Percentiles rank a stretch among this genome's conserved stretches.
These are phyloP conservation scores for Morelia viridis DNA, from an alignment of 2,797 vertebrate genomes.

Conservation along the genomic window DNA sequence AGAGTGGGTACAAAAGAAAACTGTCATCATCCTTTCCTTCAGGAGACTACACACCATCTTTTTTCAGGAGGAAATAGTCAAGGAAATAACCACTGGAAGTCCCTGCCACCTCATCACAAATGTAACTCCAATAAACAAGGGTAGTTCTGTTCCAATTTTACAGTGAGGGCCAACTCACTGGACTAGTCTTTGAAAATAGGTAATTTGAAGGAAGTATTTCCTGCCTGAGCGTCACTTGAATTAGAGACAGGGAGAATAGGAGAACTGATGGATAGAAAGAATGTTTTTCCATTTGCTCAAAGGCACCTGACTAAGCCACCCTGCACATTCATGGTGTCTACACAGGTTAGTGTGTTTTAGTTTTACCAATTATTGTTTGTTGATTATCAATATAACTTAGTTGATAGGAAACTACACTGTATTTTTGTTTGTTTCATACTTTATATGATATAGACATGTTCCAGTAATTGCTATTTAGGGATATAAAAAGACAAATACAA, in stretches of 20 bases:
- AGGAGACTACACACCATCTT: neutral
- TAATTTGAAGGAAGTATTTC: neutral
- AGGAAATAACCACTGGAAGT: neutral
- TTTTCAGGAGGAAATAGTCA: neutral
- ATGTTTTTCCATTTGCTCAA: no score
- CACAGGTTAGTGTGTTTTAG: neutral
- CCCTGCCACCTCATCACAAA: neutral
- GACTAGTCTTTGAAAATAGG: neutral
- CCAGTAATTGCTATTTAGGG: neutral
- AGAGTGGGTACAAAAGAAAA: neutral
- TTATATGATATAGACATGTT: neutral
- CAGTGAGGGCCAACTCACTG: neutral
- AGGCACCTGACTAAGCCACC: neutral
- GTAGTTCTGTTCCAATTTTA: neutral
- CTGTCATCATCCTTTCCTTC: neutral
- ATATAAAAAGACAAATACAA: neutral
- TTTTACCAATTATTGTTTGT: neutral
- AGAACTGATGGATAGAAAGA: neutral
- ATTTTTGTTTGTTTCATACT: neutral
- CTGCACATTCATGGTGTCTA: neutral
- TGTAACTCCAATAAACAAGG: neutral
- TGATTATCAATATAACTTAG: neutral
- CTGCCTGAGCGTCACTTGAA: neutral
- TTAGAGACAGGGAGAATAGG: neutral
- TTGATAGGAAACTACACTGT: neutral